Conservation (phyloP, 2,888 invertebrate species). For the Polia nebulosa region DNA sequence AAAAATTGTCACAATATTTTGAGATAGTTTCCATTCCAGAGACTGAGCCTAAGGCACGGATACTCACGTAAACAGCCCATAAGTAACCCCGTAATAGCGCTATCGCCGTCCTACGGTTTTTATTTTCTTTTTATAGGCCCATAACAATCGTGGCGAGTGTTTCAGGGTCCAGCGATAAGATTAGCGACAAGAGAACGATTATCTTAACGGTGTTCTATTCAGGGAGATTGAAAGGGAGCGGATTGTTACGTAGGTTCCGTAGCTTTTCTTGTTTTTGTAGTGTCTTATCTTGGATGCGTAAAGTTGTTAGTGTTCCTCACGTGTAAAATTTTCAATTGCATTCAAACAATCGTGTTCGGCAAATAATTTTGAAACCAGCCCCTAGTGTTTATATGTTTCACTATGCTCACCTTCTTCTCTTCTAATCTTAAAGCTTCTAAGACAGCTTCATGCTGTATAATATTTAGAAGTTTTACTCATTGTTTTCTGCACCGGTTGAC, state of each 20-base stretch:
- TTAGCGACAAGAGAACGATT: conserved; percentile 57
- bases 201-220: conserved; percentile 42
- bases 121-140: conserved; percentile 57
- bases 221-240: conserved; percentile 35
- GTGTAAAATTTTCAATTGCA: too few species aligned
- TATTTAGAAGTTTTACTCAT: too few species aligned
- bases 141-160: conserved; percentile 54
- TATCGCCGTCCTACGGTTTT: conserved; percentile 37
- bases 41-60: background rate
- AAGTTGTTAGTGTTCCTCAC: too few species aligned
- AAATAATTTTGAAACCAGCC: too few species aligned
- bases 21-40: background rate
- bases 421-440: too few species aligned
- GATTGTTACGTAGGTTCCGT: conserved; percentile 36
- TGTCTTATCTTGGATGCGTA: too few species aligned
- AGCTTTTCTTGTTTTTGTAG: background rate
- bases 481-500: too few species aligned
- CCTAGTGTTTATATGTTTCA: too few species aligned
- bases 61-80: conserved; percentile 17
- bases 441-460: too few species aligned
- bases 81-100: conserved; percentile 30
- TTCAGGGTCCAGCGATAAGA: conserved; percentile 55
- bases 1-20: background rate
- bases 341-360: too few species aligned
- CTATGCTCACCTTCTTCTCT: too few species aligned